These are phyloP conservation scores for Ariopsis seemanni DNA, from an alignment of 2,113 vertebrate species.

Conservation along the genomic window DNA sequence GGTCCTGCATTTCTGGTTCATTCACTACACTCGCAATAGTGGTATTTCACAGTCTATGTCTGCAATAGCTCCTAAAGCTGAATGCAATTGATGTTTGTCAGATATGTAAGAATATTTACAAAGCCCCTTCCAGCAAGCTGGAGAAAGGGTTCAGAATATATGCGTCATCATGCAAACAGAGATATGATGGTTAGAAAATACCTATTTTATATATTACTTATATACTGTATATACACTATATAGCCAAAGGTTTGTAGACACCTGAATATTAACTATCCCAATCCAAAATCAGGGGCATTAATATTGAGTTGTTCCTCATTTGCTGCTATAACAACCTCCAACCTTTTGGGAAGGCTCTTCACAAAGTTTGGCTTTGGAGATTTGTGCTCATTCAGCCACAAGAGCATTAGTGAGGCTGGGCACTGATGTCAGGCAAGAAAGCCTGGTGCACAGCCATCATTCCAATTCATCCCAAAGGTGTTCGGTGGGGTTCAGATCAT, in stretches of 20 bases:
- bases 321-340: neutral
- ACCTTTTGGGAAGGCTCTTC: neutral
- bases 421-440: neutral
- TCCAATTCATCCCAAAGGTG: neutral
- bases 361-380: neutral
- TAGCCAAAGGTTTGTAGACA: neutral
- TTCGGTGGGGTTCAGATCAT: neutral
- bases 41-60: neutral
- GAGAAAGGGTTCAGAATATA: neutral
- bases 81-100: neutral
- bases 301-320: neutral
- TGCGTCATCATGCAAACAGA: neutral
- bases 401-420: neutral
- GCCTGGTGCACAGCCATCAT: neutral
- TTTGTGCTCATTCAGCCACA: neutral
- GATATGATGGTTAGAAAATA: neutral
- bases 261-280: neutral
- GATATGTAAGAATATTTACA: neutral
- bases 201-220: neutral
- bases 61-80: neutral
- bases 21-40: neutral
- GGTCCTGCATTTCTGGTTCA: neutral
- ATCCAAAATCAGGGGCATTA: neutral
- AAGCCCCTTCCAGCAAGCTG: neutral
- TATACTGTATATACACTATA: neutral